These are phyloP conservation scores for Andricus curvator DNA, from an alignment of 2,888 invertebrate species.

Conservation along the genomic window DNA sequence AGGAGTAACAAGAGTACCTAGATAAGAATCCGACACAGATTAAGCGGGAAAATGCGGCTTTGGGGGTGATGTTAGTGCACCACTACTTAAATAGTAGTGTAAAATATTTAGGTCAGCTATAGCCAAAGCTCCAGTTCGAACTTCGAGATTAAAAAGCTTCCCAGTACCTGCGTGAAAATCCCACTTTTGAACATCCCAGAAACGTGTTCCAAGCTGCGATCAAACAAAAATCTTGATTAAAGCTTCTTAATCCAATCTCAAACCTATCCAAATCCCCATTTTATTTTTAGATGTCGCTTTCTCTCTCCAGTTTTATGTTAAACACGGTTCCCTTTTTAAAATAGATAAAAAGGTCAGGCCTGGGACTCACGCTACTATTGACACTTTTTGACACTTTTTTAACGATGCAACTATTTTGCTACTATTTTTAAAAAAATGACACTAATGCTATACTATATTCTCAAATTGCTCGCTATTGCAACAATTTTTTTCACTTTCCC, in stretches of 20 bases:
- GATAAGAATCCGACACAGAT: constrained; percentile 28
- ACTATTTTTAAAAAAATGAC: too few species aligned
- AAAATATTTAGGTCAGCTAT: constrained; percentile 38
- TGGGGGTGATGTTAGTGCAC: constrained; percentile 27
- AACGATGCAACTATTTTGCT: too few species aligned
- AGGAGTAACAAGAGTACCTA: not conserved
- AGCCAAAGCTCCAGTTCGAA: constrained; percentile 37
- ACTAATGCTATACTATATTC: too few species aligned
- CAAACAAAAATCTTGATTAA: constrained; percentile 6
- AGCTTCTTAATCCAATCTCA: constrained; percentile 16
- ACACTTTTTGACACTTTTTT: too few species aligned
- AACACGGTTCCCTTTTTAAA: not conserved
- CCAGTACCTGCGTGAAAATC: not conserved
- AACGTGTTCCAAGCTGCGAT: constrained; percentile 1
- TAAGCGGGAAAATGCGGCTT: constrained; percentile 29
- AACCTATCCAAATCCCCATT: not conserved
- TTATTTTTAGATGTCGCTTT: constrained; percentile 13
- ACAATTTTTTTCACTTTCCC: too few species aligned
- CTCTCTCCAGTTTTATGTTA: not conserved
- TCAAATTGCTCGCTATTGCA: too few species aligned
- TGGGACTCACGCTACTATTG: too few species aligned
- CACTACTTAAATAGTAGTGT: constrained; percentile 32
- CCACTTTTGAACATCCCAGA: constrained; percentile 23
- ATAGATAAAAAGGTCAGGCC: not conserved
- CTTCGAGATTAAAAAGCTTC: constrained; percentile 37